Percentiles rank a stretch among this genome's conserved stretches.
These are phyloP conservation scores for Lophura swinhoii DNA, from an alignment of 2,797 vertebrate genomes.

Conservation along the genomic window DNA sequence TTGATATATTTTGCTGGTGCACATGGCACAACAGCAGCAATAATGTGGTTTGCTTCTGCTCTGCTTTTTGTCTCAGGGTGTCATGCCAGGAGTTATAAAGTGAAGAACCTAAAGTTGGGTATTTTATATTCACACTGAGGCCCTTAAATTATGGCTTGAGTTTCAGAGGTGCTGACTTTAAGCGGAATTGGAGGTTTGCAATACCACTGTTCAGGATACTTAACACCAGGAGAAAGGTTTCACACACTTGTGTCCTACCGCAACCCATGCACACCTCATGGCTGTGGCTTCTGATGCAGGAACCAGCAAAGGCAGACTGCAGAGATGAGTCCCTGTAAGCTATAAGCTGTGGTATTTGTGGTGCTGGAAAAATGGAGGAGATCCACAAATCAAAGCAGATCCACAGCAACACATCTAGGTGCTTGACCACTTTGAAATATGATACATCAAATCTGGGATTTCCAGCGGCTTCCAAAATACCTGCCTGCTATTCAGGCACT, in stretches of 20 bases:
- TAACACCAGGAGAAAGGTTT: background rate
- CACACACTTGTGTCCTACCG: fast-evolving
- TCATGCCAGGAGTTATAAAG: slow-evolving; percentile 24
- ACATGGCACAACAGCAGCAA: slow-evolving; percentile 44
- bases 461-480: background rate
- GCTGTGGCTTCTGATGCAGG: background rate
- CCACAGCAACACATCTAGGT: background rate
- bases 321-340: background rate
- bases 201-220: background rate
- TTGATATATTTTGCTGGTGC: slow-evolving; percentile 62
- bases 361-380: background rate
- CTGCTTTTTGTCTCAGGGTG: slow-evolving; percentile 54
- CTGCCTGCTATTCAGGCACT: background rate
- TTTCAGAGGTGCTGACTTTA: slow-evolving; percentile 21
- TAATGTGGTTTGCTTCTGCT: slow-evolving; percentile 45
- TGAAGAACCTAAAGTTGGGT: background rate
- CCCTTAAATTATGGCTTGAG: background rate
- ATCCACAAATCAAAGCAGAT: background rate
- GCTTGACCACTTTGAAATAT: background rate
- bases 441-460: background rate
- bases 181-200: background rate
- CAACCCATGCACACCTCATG: fast-evolving
- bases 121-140: background rate
- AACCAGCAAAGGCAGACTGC: background rate
- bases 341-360: background rate